Conservation (phyloP, 2,888 invertebrate genomes). For the Plutella xylostella region DNA sequence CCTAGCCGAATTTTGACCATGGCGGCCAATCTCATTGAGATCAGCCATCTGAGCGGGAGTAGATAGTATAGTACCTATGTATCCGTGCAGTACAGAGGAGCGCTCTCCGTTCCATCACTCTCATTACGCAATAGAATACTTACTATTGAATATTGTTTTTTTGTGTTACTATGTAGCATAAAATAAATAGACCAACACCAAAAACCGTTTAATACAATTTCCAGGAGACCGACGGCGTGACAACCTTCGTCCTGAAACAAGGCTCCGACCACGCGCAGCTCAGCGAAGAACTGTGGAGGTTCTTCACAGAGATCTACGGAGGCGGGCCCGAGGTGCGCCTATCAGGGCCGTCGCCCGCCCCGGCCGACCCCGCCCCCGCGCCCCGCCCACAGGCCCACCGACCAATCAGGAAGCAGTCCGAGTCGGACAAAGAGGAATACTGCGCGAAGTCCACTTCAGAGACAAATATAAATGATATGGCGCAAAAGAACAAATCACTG, state of each 20-base stretch:
- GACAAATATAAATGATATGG: slow-evolving; percentile 38
- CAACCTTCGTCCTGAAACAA: slow-evolving; percentile 45
- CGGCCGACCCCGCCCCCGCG: slow-evolving; percentile 2
- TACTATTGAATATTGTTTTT: too few relatives aligned
- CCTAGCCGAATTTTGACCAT: too few relatives aligned
- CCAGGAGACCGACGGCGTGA: slow-evolving; percentile 51
- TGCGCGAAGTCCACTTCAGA: slow-evolving; percentile 52
- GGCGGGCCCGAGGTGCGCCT: slow-evolving; percentile 88
- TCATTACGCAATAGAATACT: too few relatives aligned
- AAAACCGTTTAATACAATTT: too few relatives aligned
- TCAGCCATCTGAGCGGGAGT: too few relatives aligned
- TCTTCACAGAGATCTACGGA: slow-evolving; percentile 86
- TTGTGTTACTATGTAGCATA: too few relatives aligned
- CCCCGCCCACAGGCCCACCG: slow-evolving; percentile 9
- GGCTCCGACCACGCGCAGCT: slow-evolving; percentile 81
- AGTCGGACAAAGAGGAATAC: slow-evolving; percentile 57
- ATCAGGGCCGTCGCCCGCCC: slow-evolving; percentile 23
- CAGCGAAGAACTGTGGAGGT: slow-evolving; percentile 88
- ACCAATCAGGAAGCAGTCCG: slow-evolving; percentile 38
- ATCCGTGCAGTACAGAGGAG: too few relatives aligned
- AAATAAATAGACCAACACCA: too few relatives aligned
- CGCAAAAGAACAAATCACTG: slow-evolving; percentile 56
- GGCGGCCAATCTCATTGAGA: too few relatives aligned
- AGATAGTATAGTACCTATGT: too few relatives aligned
- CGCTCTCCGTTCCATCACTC: too few relatives aligned